A percentile compares a stretch with the other conserved stretches of the same genome.
Evolutionary conservation across 2,797 vertebrate genomes (phyloP).

Genomic region (Cirrhinus molitorella): DNA sequence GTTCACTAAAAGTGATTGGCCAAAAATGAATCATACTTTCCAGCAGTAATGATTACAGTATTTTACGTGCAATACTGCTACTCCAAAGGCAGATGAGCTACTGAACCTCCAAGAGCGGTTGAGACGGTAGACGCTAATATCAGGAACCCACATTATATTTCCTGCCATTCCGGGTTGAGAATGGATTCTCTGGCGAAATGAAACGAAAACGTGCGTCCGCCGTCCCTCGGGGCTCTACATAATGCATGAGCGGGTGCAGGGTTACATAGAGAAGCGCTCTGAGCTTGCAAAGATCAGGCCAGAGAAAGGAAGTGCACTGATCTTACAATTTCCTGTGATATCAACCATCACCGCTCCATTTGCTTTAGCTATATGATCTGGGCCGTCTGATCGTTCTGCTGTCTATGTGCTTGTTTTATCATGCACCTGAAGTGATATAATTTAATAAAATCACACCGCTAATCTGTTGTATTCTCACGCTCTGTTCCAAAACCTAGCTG

Average conservation of each 20-base stretch:
- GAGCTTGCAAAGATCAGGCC: constrained; percentile 38
- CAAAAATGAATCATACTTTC: not conserved
- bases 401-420: not conserved
- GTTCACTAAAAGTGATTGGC: not conserved
- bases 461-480: not conserved
- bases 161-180: constrained; percentile 28
- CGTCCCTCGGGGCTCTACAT: constrained; percentile 26
- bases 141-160: constrained; percentile 25
- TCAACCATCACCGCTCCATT: not conserved
- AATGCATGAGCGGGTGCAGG: constrained; percentile 42
- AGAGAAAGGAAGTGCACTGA: constrained; percentile 32
- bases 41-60: not conserved
- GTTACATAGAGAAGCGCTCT: constrained; percentile 30
- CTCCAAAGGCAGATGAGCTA: not conserved
- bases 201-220: constrained; percentile 27
- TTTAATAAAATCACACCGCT: not conserved
- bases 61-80: not conserved
- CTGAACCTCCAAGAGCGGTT: not conserved
- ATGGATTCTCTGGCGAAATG: constrained; percentile 23
- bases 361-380: constrained; percentile 13
- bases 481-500: not conserved
- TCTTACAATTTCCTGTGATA: constrained; percentile 32
- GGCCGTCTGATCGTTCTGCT: not conserved
- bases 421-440: not conserved
- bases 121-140: not conserved